A percentile compares a stretch with the other conserved stretches of the same genome.
Evolutionary conservation across 2,113 vertebrate species (phyloP).

Genomic region (Prinia subflava): DNA sequence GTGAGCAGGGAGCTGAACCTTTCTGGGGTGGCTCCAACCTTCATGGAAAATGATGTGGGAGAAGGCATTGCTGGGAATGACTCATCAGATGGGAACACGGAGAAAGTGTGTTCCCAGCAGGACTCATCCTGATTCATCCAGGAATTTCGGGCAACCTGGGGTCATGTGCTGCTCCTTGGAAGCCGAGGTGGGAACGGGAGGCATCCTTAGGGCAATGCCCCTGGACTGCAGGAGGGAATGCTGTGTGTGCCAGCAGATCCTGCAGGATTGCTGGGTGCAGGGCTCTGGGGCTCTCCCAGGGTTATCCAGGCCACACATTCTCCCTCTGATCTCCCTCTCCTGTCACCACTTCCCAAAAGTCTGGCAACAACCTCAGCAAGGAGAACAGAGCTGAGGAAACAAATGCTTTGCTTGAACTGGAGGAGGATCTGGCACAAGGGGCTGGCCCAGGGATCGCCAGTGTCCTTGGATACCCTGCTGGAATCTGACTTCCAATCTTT

Average conservation of each 20-base stretch:
- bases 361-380: neutral
- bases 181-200: neutral
- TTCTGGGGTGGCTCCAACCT: neutral
- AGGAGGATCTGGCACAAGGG: neutral
- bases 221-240: neutral
- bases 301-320: neutral
- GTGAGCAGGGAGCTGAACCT: neutral
- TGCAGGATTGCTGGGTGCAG: fast-evolving
- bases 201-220: neutral
- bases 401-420: neutral
- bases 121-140: neutral
- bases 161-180: neutral
- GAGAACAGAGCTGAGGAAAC: neutral
- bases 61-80: neutral
- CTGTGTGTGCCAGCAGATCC: neutral
- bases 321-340: neutral
- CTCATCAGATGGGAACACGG: neutral
- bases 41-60: neutral
- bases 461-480: neutral
- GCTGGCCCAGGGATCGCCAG: neutral
- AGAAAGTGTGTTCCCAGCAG: neutral
- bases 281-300: neutral
- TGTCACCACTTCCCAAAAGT: neutral
- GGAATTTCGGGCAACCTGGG: neutral
- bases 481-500: neutral